Conservation (phyloP, 1,140 invertebrate genomes). For the Hylyphantes graminicola region DNA sequence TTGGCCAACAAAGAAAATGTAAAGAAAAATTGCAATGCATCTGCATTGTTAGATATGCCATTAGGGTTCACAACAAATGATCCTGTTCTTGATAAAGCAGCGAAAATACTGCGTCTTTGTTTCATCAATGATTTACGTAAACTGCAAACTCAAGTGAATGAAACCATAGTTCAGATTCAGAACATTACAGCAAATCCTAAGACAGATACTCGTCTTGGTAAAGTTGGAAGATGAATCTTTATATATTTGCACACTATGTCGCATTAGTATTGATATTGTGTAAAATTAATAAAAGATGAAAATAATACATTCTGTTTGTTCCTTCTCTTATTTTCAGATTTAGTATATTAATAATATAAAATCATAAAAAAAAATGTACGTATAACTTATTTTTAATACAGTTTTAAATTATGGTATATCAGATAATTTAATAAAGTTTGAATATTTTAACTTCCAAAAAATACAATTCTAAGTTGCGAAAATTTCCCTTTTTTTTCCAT, state of each 20-base stretch:
- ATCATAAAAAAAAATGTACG: too few relatives aligned
- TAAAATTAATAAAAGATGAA: too few relatives aligned
- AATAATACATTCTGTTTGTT: too few relatives aligned
- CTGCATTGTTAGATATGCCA: slow-evolving; percentile 76
- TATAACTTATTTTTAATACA: too few relatives aligned
- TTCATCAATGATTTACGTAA: slow-evolving; percentile 91
- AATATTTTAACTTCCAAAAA: too few relatives aligned
- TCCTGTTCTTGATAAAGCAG: slow-evolving; percentile 79
- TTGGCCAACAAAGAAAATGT: slow-evolving; percentile 48
- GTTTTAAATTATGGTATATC: too few relatives aligned
- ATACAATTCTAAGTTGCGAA: too few relatives aligned
- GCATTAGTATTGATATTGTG: too few relatives aligned
- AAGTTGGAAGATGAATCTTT: slow-evolving; percentile 78
- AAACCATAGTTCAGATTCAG: slow-evolving; percentile 92
- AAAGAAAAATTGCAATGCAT: slow-evolving; percentile 69
- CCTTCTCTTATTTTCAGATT: too few relatives aligned
- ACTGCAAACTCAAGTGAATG: slow-evolving; percentile 94
- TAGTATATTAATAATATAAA: too few relatives aligned
- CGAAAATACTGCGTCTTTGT: slow-evolving; percentile 82
- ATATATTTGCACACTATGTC: background rate
- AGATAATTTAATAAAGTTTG: too few relatives aligned
- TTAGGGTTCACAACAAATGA: slow-evolving; percentile 79
- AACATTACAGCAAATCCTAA: slow-evolving; percentile 95
- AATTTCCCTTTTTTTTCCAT: too few relatives aligned
- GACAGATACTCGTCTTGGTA: slow-evolving; percentile 93